Evolutionary conservation across 2,888 invertebrate genomes (phyloP).

Genomic region (Mesorhabditis sp.): DNA sequence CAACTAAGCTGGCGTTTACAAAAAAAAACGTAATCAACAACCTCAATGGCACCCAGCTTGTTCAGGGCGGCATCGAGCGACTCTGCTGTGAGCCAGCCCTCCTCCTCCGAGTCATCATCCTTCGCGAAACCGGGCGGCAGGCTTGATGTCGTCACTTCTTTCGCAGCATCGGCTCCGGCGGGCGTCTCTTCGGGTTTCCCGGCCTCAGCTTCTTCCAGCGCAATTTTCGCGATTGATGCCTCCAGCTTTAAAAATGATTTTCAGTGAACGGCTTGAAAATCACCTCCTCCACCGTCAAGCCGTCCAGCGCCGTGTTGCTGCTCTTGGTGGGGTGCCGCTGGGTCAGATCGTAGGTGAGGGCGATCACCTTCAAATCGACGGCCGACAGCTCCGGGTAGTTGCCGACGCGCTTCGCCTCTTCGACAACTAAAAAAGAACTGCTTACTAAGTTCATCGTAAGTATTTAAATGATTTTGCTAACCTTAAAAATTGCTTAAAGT

Average conservation of each 20-base stretch:
- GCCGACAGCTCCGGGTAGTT: constrained; percentile 89
- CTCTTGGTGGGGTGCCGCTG: no score
- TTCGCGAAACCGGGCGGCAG: not conserved
- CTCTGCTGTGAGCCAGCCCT: constrained; percentile 43
- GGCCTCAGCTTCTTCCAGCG: constrained; percentile 8
- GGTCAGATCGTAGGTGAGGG: constrained; percentile 76
- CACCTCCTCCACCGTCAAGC: constrained; percentile 14
- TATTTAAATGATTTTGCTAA: no score
- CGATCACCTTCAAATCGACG: constrained; percentile 88
- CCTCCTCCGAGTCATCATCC: constrained; percentile 34
- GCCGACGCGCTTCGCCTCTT: constrained; percentile 92
- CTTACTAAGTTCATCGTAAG: no score
- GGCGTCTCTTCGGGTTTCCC: constrained; percentile 8
- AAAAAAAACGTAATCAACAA: not conserved
- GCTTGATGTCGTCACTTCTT: not conserved
- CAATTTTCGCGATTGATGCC: not conserved
- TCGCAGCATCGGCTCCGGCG: not conserved
- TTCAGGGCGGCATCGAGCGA: constrained; percentile 39
- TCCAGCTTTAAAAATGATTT: no score
- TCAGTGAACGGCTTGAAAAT: not conserved
- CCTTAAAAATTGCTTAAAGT: no score
- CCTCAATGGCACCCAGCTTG: constrained; percentile 36
- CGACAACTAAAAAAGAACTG: constrained; percentile 68
- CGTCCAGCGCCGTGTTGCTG: no score
- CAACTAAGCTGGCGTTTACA: constrained; percentile 16